These are phyloP conservation scores for Caretta caretta DNA, from an alignment of 2,113 vertebrate genomes.

Conservation along the genomic window DNA sequence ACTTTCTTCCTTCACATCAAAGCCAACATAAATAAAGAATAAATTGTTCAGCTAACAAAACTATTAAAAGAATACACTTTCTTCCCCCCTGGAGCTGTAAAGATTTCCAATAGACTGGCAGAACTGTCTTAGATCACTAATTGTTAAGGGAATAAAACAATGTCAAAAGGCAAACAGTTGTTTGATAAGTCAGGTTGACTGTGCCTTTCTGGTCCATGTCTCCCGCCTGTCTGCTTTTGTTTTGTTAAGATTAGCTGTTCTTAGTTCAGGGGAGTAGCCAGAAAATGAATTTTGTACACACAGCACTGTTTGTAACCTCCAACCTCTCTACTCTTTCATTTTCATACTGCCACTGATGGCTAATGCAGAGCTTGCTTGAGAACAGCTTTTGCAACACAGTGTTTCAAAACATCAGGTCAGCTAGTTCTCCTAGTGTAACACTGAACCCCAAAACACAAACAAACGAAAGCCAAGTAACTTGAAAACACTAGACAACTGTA, in stretches of 20 bases:
- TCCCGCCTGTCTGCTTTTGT: constrained; percentile 76
- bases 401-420: constrained; percentile 39
- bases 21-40: constrained; percentile 71
- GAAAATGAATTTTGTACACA: constrained; percentile 73
- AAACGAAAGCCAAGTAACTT: background rate
- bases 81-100: constrained; percentile 50
- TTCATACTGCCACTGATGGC: background rate
- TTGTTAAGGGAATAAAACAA: constrained; percentile 66
- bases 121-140: constrained; percentile 60
- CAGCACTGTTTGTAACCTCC: constrained; percentile 59
- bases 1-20: constrained; percentile 63
- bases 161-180: constrained; percentile 71
- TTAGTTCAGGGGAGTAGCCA: constrained; percentile 67
- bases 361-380: constrained; percentile 8
- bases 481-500: background rate
- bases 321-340: constrained; percentile 55
- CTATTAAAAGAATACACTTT: constrained; percentile 53
- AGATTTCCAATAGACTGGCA: constrained; percentile 57
- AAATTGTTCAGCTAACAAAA: constrained; percentile 65
- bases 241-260: constrained; percentile 76
- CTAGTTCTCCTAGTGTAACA: constrained; percentile 7
- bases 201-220: constrained; percentile 72
- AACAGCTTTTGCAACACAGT: constrained; percentile 14
- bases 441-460: constrained; percentile 42
- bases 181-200: constrained; percentile 75